These are phyloP conservation scores for Nasonia longicornis DNA, from an alignment of 1,140 invertebrate genomes.

Conservation along the genomic window DNA sequence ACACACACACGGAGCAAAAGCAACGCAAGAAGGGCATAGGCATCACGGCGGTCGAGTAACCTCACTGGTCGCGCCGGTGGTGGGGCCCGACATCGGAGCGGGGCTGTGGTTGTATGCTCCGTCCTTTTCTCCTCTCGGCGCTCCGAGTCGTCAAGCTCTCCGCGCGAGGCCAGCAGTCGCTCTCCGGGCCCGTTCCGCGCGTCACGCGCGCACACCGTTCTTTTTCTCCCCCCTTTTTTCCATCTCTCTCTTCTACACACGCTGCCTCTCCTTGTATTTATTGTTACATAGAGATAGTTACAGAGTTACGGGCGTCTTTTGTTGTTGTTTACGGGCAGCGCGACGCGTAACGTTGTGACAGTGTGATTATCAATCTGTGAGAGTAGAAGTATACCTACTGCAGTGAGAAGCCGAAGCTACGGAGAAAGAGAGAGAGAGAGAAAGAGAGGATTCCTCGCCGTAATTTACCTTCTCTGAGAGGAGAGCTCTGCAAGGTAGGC, in stretches of 20 bases:
- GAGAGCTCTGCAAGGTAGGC: too few relatives aligned
- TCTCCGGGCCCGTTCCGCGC: constrained; percentile 62
- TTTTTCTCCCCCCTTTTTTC: neutral
- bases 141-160: neutral
- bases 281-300: neutral
- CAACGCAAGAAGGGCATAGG: neutral
- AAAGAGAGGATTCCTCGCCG: neutral
- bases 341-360: neutral
- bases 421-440: too few relatives aligned
- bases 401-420: neutral
- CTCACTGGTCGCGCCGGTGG: neutral
- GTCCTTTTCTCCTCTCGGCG: neutral
- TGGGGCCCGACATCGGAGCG: neutral
- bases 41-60: too few relatives aligned
- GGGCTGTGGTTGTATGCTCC: neutral
- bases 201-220: constrained; percentile 50
- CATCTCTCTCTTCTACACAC: neutral
- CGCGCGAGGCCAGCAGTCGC: constrained; percentile 60
- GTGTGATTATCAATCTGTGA: neutral
- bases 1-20: too few relatives aligned
- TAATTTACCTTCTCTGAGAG: neutral
- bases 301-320: neutral
- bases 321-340: neutral
- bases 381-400: neutral
- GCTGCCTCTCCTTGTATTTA: neutral